Percentiles rank a stretch among this genome's conserved stretches.
These are phyloP conservation scores for Vesta saturnalis DNA, from an alignment of 2,888 invertebrate genomes.

Conservation along the genomic window DNA sequence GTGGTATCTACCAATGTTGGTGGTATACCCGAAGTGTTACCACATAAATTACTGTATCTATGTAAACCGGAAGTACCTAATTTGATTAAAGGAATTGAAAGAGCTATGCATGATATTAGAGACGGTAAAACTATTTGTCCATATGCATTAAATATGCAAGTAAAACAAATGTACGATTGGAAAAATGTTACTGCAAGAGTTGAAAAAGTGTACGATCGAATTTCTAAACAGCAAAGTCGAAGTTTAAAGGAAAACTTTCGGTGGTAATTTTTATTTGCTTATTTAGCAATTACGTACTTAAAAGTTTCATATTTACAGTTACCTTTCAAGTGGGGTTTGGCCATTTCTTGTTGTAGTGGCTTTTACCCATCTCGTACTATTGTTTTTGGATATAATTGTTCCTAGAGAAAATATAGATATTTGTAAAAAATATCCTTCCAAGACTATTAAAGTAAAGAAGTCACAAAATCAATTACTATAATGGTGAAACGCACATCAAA, in stretches of 20 bases:
- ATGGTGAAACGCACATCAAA: too few species aligned
- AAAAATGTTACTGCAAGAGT: slow-evolving; percentile 88
- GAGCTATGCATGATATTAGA: slow-evolving; percentile 70
- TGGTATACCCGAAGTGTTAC: slow-evolving; percentile 98
- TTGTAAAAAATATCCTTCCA: slow-evolving; percentile 61
- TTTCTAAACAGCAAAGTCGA: slow-evolving; percentile 68
- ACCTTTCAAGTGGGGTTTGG: slow-evolving; percentile 78
- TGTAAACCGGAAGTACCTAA: slow-evolving; percentile 87
- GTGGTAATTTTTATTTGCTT: slow-evolving; percentile 50
- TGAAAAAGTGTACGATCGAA: slow-evolving; percentile 84
- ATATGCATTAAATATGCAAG: slow-evolving; percentile 78
- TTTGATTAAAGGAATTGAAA: slow-evolving; percentile 73
- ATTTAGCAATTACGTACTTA: background rate
- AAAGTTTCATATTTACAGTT: slow-evolving; percentile 58
- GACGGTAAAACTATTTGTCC: slow-evolving; percentile 72
- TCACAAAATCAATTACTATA: too few species aligned
- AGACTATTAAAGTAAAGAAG: background rate
- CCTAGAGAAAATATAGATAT: slow-evolving; percentile 78
- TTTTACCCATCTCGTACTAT: slow-evolving; percentile 78
- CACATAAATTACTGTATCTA: slow-evolving; percentile 88
- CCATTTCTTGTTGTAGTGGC: slow-evolving; percentile 85
- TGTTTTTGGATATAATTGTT: slow-evolving; percentile 75
- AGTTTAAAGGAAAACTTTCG: slow-evolving; percentile 69
- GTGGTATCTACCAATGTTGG: slow-evolving; percentile 98
- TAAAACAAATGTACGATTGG: slow-evolving; percentile 92